Percentiles rank a stretch among this genome's conserved stretches.
Evolutionary conservation across 2,113 vertebrate genomes (phyloP).

Genomic region (Scytalopus superciliaris): DNA sequence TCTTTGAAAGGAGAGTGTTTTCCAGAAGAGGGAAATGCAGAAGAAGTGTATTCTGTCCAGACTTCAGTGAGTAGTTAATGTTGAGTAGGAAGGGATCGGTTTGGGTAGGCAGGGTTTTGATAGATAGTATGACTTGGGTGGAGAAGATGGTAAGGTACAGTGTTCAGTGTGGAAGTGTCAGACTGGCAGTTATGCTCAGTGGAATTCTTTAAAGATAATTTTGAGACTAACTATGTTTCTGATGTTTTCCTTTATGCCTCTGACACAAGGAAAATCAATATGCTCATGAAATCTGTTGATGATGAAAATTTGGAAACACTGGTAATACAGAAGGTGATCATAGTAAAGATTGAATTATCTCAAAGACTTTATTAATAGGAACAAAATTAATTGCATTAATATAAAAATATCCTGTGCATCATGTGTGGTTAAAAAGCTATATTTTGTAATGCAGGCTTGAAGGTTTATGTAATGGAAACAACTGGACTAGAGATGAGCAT

Average conservation of each 20-base stretch:
- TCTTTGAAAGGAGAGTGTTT: neutral
- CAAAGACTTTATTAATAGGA: neutral
- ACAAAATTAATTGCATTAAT: neutral
- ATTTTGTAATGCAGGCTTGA: neutral
- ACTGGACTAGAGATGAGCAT: neutral
- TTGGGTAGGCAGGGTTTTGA: neutral
- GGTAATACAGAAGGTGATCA: neutral
- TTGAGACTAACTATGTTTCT: neutral
- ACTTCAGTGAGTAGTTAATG: neutral
- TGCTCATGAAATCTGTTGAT: neutral
- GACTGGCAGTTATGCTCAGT: neutral
- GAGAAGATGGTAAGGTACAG: neutral
- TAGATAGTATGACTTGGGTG: neutral
- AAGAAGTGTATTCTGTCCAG: neutral
- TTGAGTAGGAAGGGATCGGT: fast-evolving
- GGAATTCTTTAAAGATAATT: neutral
- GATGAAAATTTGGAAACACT: neutral
- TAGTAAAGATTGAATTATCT: neutral
- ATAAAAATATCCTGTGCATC: neutral
- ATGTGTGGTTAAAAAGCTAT: neutral
- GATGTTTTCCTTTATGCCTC: neutral
- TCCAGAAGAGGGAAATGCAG: neutral
- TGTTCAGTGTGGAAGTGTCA: neutral
- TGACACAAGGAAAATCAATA: neutral
- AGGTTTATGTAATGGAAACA: neutral